These are phyloP conservation scores for Diabrotica virgifera DNA, from an alignment of 1,140 invertebrate genomes.

Conservation along the genomic window DNA sequence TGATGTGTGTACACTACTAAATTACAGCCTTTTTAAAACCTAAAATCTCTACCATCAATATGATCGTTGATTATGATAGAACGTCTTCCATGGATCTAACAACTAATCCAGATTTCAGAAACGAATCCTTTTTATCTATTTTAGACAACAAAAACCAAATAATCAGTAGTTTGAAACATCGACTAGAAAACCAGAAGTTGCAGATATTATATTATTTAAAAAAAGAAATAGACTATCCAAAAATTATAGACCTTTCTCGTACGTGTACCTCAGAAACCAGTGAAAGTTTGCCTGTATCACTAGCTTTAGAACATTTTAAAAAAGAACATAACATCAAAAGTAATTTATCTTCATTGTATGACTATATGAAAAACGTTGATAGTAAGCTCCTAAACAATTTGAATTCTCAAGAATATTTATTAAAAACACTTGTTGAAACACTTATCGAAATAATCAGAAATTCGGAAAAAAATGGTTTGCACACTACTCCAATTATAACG, in stretches of 20 bases:
- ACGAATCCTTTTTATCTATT: constrained; percentile 28
- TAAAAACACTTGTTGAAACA: constrained; percentile 31
- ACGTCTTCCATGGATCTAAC: neutral
- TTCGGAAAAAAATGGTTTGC: neutral
- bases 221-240: constrained; percentile 25
- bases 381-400: constrained; percentile 23
- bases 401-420: constrained; percentile 30
- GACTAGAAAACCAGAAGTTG: constrained; percentile 36
- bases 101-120: neutral
- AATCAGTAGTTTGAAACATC: constrained; percentile 32
- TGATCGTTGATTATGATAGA: too few relatives aligned
- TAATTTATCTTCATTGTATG: constrained; percentile 31
- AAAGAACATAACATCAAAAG: constrained; percentile 34
- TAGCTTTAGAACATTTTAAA: constrained; percentile 36
- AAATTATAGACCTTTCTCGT: constrained; percentile 30
- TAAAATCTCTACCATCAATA: too few relatives aligned
- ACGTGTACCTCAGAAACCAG: constrained; percentile 29
- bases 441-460: constrained; percentile 22
- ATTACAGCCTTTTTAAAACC: too few relatives aligned
- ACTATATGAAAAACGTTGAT: constrained; percentile 32
- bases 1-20: too few relatives aligned
- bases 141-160: constrained; percentile 36
- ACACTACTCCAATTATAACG: neutral
- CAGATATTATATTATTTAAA: constrained; percentile 36
- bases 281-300: constrained; percentile 33